phyloP scores from a whole-genome alignment of 2,113 vertebrate species.

The Percopsis transmontana region DNA sequence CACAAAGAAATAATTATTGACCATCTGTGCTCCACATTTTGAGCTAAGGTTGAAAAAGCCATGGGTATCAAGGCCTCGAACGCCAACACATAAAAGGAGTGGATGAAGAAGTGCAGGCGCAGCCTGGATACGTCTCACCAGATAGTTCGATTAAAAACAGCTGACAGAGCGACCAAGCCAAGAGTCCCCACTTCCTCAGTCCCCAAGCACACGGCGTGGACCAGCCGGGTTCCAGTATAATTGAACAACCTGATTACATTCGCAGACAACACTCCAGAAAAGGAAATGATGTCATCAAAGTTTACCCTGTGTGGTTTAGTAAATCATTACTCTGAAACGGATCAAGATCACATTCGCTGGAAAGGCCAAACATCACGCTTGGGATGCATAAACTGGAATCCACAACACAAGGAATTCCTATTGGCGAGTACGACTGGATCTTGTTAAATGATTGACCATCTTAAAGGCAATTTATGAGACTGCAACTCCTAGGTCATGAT shows the following conservation, averaged over 20 bases:
- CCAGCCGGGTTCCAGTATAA: conserved; percentile 49
- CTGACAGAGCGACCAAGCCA: conserved; percentile 68
- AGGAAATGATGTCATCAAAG: conserved; percentile 78
- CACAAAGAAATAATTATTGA: conserved; percentile 35
- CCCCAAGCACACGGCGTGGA: conserved; percentile 34
- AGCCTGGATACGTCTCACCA: conserved; percentile 64
- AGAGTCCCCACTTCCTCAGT: conserved; percentile 54
- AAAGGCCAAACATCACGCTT: conserved; percentile 62
- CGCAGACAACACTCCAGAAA: conserved; percentile 62
- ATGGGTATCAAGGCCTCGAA: conserved; percentile 46
- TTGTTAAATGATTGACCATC: conserved; percentile 52
- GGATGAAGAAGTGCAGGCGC: conserved; percentile 55
- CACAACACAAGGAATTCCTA: conserved; percentile 57
- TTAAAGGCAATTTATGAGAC: conserved; percentile 55
- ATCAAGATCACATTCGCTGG: conserved; percentile 62
- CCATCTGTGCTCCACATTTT: conserved; percentile 72
- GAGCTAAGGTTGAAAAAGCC: conserved; percentile 58
- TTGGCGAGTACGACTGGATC: conserved; percentile 40
- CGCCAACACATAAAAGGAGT: conserved; percentile 57
- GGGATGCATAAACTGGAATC: conserved; percentile 58
- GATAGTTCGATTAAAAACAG: conserved; percentile 65
- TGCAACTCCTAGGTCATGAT: conserved; percentile 40
- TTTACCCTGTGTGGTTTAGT: conserved; percentile 64
- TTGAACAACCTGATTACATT: conserved; percentile 75
- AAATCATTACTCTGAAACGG: conserved; percentile 67